Conservation (phyloP, 2,888 invertebrate species). For the Drosophila emarginata region DNA sequence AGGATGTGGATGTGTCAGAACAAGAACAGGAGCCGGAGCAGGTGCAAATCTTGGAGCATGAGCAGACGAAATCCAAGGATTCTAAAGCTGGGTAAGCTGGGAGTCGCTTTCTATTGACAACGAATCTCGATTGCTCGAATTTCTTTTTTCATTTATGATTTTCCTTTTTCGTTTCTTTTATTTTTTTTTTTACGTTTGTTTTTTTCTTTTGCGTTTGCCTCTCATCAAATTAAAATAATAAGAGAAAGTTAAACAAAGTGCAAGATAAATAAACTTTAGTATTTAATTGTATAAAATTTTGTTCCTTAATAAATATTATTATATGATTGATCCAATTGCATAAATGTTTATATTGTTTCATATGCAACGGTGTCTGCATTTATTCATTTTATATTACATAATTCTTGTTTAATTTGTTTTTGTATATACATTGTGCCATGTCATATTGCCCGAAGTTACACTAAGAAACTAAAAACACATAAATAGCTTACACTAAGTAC, state of each 20-base stretch:
- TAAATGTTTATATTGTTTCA: constrained; percentile 51
- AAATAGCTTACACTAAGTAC: background rate
- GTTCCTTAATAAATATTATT: constrained; percentile 74
- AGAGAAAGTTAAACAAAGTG: constrained; percentile 28
- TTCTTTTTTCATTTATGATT: constrained; percentile 26
- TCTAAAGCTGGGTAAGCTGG: constrained; percentile 80
- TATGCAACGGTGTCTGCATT: constrained; percentile 23
- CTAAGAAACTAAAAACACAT: background rate
- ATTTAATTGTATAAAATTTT: constrained; percentile 57
- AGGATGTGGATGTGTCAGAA: constrained; percentile 51
- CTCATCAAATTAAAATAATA: constrained; percentile 11
- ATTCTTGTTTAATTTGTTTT: constrained; percentile 28
- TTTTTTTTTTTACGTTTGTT: constrained; percentile 22
- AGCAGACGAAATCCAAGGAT: constrained; percentile 60
- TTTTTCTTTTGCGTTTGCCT: constrained; percentile 19
- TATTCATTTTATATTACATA: constrained; percentile 19
- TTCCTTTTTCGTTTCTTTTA: constrained; percentile 21
- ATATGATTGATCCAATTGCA: constrained; percentile 45
- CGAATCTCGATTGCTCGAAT: constrained; percentile 65
- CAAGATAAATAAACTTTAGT: constrained; percentile 57
- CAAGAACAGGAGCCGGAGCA: constrained; percentile 19
- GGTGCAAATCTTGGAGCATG: constrained; percentile 28
- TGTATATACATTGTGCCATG: constrained; percentile 12
- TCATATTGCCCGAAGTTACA: background rate
- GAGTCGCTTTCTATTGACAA: constrained; percentile 35